Percentiles rank a stretch among this genome's conserved stretches.
phyloP scores from a whole-genome alignment of 2,797 vertebrate species.

The Falco cherrug region DNA sequence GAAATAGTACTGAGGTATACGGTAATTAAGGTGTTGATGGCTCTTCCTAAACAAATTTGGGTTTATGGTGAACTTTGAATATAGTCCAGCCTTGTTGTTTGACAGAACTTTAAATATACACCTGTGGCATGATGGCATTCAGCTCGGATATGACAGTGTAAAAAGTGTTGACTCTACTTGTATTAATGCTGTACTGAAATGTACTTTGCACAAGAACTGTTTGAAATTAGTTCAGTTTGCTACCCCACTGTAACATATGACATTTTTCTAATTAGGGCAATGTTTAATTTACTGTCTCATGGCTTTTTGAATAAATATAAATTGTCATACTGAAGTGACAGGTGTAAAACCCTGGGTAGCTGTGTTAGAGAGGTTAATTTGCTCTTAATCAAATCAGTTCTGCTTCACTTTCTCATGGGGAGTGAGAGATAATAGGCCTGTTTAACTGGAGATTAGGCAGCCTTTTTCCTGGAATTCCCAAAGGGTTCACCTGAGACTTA shows the following conservation, averaged over 20 bases:
- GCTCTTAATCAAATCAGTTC: constrained; percentile 88
- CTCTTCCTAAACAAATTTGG: neutral
- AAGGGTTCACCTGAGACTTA: constrained; percentile 74
- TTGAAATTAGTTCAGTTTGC: constrained; percentile 79
- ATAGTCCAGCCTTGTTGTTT: neutral
- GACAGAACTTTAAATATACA: neutral
- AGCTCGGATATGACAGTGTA: neutral
- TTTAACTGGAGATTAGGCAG: constrained; percentile 87
- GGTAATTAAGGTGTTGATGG: neutral
- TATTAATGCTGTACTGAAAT: constrained; percentile 44
- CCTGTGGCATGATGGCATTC: neutral
- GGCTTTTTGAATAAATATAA: constrained; percentile 85
- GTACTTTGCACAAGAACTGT: constrained; percentile 59
- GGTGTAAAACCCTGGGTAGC: constrained; percentile 84
- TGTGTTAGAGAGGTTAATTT: constrained; percentile 87
- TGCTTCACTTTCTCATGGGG: constrained; percentile 84
- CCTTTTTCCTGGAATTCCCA: constrained; percentile 77
- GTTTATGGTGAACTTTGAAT: neutral
- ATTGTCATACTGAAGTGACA: constrained; percentile 84
- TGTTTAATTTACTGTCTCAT: constrained; percentile 86
- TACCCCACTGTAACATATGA: constrained; percentile 80
- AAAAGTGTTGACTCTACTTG: constrained; percentile 44
- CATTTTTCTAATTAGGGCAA: constrained; percentile 85
- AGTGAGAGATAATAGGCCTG: constrained; percentile 83
- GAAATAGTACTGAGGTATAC: neutral